Percentiles rank a stretch among this genome's conserved stretches.
Conservation (phyloP, 2,113 vertebrate species). For the Gopherus flavomarginatus region DNA sequence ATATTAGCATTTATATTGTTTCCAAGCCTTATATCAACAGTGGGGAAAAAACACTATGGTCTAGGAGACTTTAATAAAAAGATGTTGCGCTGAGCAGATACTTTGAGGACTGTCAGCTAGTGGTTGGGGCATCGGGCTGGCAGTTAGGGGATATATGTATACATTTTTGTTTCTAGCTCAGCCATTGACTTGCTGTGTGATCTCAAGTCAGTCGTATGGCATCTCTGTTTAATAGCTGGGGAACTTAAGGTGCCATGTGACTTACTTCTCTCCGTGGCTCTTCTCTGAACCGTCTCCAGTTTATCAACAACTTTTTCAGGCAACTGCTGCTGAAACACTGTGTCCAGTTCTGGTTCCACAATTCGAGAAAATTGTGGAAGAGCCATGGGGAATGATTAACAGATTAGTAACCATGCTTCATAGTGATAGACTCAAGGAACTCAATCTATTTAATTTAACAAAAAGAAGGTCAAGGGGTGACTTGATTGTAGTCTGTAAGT, state of each 20-base stretch:
- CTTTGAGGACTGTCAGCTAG: not conserved
- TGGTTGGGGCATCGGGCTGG: not conserved
- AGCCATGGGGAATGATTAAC: not conserved
- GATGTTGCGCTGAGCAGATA: not conserved
- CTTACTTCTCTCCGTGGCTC: no score
- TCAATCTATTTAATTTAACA: not conserved
- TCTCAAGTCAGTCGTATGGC: not conserved
- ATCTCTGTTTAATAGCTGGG: not conserved
- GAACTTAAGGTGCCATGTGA: no score
- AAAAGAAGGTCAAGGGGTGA: not conserved
- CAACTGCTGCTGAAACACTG: no score
- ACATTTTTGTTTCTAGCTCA: constrained; percentile 12
- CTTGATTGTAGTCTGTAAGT: not conserved
- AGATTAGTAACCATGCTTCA: not conserved
- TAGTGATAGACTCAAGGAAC: not conserved
- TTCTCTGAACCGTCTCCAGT: no score
- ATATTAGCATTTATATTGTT: constrained; percentile 6
- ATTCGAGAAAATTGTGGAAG: not conserved
- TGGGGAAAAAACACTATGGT: not conserved
- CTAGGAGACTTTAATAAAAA: not conserved
- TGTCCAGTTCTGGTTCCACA: not conserved
- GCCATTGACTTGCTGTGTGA: not conserved
- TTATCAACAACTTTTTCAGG: no score
- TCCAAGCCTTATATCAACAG: not conserved
- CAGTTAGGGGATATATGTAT: not conserved